Evolutionary conservation across 2,888 invertebrate genomes (phyloP).

Genomic region (Epirrhoe alternata): DNA sequence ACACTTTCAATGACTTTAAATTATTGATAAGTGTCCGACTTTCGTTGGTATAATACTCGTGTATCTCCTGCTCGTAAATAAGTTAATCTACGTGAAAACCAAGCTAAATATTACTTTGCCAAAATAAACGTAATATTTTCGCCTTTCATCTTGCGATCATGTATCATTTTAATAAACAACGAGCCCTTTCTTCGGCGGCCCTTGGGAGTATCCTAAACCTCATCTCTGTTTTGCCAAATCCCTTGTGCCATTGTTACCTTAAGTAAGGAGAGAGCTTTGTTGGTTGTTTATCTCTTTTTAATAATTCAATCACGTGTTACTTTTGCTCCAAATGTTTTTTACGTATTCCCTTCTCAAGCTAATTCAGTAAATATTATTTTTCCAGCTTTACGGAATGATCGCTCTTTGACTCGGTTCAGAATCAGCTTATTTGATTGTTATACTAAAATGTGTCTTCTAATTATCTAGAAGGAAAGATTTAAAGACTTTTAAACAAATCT

Average conservation of each 20-base stretch:
- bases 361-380: no score
- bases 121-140: conserved; percentile 27
- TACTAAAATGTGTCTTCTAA: no score
- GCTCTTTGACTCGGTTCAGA: no score
- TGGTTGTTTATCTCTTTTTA: conserved; percentile 11
- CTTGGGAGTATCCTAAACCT: conserved; percentile 32
- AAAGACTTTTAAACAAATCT: no score
- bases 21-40: no score
- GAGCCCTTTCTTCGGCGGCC: conserved; percentile 37
- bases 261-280: conserved; percentile 18
- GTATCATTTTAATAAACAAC: conserved; percentile 45
- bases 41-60: background rate
- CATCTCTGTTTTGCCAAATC: conserved; percentile 36
- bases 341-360: no score
- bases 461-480: no score
- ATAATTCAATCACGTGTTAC: conserved; percentile 5
- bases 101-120: conserved; percentile 8
- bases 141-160: conserved; percentile 34
- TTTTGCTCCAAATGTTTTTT: background rate
- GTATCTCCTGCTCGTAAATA: no score
- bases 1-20: no score
- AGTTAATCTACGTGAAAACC: background rate
- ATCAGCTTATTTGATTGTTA: no score
- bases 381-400: no score
- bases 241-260: conserved; percentile 27